A percentile compares a stretch with the other conserved stretches of the same genome.
These are phyloP conservation scores for Cuculus canorus DNA, from an alignment of 2,797 vertebrate species.

Conservation along the genomic window DNA sequence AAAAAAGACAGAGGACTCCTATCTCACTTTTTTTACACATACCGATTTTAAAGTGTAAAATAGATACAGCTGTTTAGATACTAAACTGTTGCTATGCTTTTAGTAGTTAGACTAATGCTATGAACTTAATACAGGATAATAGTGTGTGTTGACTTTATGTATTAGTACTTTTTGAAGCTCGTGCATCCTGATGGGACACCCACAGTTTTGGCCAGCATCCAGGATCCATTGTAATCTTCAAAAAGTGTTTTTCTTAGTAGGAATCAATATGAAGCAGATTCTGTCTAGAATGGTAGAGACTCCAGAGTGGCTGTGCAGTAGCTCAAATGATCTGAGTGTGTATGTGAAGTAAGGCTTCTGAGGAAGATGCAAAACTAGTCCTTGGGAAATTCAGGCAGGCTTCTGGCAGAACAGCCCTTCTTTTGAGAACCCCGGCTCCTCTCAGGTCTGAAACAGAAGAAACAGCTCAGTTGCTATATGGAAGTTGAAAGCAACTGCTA, in stretches of 20 bases:
- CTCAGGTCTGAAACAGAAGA: constrained; percentile 29
- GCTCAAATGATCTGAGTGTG: not conserved
- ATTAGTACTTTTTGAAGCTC: not conserved
- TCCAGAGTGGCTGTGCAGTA: not conserved
- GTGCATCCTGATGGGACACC: not conserved
- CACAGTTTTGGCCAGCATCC: not conserved
- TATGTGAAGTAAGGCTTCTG: not conserved
- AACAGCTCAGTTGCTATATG: not conserved
- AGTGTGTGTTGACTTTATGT: not conserved
- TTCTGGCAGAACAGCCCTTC: constrained; percentile 9
- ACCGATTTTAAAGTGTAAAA: not conserved
- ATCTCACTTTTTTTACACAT: not conserved
- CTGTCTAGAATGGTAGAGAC: not conserved
- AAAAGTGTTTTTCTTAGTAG: not conserved
- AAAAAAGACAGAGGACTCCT: not conserved
- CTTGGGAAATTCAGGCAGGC: not conserved
- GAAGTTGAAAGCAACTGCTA: constrained; percentile 17
- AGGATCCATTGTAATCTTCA: not conserved
- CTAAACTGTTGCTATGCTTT: not conserved
- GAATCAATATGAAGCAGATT: not conserved
- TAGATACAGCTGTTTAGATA: not conserved
- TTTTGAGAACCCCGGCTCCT: not conserved
- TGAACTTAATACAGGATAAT: not conserved
- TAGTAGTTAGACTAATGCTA: not conserved
- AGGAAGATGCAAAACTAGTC: not conserved